A percentile compares a stretch with the other conserved stretches of the same genome.
Evolutionary conservation across 2,888 invertebrate species (phyloP).

Genomic region (Agrotis clavis): DNA sequence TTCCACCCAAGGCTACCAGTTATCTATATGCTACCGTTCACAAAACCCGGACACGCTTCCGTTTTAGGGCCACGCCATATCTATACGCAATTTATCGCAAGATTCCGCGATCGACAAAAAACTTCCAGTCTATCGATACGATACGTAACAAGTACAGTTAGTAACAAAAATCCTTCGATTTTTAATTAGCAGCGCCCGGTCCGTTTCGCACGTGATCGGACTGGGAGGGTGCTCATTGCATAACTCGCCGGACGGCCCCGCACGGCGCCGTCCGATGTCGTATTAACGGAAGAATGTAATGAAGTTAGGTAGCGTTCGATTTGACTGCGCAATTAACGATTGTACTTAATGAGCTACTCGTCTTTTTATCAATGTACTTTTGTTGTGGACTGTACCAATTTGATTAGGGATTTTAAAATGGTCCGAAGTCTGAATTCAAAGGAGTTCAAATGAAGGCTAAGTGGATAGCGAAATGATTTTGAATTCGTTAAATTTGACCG

Average conservation of each 20-base stretch:
- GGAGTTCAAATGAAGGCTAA: constrained; percentile 23
- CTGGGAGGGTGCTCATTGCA: constrained; percentile 78
- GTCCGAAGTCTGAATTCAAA: constrained; percentile 30
- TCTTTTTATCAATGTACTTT: constrained; percentile 67
- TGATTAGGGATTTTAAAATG: constrained; percentile 50
- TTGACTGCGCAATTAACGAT: constrained; percentile 86
- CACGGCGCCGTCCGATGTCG: constrained; percentile 69
- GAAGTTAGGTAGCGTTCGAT: constrained; percentile 83
- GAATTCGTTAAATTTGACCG: not conserved
- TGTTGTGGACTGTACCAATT: constrained; percentile 66
- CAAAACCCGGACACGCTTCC: constrained; percentile 65
- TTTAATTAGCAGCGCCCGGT: constrained; percentile 87
- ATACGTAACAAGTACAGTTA: constrained; percentile 79
- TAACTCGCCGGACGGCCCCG: constrained; percentile 74
- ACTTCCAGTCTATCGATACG: constrained; percentile 53
- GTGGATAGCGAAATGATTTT: constrained; percentile 15
- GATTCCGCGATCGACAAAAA: constrained; percentile 53
- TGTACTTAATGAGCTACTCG: constrained; percentile 80
- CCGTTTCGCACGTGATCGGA: constrained; percentile 84
- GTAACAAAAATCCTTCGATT: constrained; percentile 89
- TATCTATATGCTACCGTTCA: constrained; percentile 56
- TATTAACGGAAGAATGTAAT: constrained; percentile 82
- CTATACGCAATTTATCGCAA: constrained; percentile 60
- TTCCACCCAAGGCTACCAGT: constrained; percentile 47
- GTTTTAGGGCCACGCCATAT: constrained; percentile 58